phyloP scores from a whole-genome alignment of 37 sponge, comb jelly and placozoan genomes.

The Petrosia ficiformis region DNA sequence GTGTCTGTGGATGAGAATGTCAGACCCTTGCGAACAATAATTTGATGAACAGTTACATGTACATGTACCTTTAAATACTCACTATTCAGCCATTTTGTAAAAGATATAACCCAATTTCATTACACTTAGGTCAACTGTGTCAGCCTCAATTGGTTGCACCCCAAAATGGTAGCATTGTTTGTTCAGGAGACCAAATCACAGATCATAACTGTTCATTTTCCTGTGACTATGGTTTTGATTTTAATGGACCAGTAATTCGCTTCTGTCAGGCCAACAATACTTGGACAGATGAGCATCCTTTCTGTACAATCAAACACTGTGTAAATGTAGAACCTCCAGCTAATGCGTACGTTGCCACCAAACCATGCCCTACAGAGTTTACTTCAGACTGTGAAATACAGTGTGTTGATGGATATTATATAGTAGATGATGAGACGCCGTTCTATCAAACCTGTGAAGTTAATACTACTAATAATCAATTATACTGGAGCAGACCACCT shows the following conservation, averaged over 20 bases:
- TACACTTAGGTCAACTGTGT: constrained; percentile 2
- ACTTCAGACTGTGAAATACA: constrained; percentile 3
- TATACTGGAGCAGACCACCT: constrained; percentile 1
- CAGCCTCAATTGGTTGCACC: not conserved
- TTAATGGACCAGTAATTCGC: not conserved
- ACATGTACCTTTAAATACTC: too few species aligned
- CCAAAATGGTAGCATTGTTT: not conserved
- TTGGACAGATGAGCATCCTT: not conserved
- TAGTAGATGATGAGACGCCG: not conserved
- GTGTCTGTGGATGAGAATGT: too few species aligned
- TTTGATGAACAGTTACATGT: too few species aligned
- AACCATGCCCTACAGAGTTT: not conserved
- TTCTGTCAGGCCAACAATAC: not conserved
- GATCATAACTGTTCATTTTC: constrained; percentile 3
- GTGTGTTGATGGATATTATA: constrained; percentile 9
- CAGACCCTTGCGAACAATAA: too few species aligned
- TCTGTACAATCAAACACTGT: not conserved
- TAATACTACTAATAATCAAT: not conserved
- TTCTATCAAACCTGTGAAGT: constrained; percentile 7
- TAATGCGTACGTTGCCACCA: not conserved
- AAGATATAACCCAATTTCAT: too few species aligned
- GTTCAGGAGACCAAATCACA: constrained; percentile 6
- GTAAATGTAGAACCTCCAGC: not conserved
- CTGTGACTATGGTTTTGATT: constrained; percentile 1
- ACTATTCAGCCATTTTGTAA: too few species aligned